Evolutionary conservation across 2,888 invertebrate species (phyloP).

Genomic region (Tipula confusa): DNA sequence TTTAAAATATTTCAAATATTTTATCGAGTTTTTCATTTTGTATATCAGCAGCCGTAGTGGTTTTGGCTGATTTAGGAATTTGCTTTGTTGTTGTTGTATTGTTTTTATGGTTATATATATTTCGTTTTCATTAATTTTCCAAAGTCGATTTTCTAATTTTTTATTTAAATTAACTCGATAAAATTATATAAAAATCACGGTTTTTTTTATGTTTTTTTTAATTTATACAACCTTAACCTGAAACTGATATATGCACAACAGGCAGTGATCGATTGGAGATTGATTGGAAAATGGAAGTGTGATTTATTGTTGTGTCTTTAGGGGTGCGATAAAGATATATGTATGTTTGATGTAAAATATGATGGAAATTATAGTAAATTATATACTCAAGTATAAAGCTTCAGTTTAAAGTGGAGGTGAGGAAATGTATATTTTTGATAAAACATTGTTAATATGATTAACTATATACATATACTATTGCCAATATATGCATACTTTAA

Average conservation of each 20-base stretch:
- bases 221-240: constrained; percentile 20
- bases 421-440: too few relatives aligned
- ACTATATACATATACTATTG: too few relatives aligned
- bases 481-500: too few relatives aligned
- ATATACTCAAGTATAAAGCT: too few relatives aligned
- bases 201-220: neutral
- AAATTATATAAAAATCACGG: neutral
- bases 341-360: neutral
- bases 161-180: neutral
- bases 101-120: neutral
- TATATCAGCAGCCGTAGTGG: neutral
- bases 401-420: too few relatives aligned
- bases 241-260: neutral
- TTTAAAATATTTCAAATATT: constrained; percentile 12
- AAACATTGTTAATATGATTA: too few relatives aligned
- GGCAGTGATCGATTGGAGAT: neutral
- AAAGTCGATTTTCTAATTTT: constrained; percentile 25
- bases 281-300: neutral
- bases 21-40: neutral
- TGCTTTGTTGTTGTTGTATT: neutral
- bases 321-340: neutral
- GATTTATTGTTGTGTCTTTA: neutral
- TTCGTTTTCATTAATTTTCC: constrained; percentile 12
- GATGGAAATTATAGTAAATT: too few relatives aligned
- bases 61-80: constrained; percentile 3